These are phyloP conservation scores for Dolichoris vasculosae DNA, from an alignment of 1,140 invertebrate genomes.

Conservation along the genomic window DNA sequence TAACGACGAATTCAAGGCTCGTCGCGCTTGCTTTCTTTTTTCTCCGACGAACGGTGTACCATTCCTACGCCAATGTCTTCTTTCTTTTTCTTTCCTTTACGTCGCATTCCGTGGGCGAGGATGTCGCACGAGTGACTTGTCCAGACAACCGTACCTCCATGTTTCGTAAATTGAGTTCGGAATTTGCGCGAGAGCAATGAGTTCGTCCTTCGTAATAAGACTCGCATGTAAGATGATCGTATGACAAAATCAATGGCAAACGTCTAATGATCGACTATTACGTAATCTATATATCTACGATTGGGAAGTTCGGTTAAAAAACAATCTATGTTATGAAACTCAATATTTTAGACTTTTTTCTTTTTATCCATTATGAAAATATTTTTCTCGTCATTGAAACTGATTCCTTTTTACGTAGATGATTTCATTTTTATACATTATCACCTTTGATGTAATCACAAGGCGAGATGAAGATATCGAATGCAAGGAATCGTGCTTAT, in stretches of 20 bases:
- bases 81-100: neutral
- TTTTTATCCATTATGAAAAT: too few species aligned
- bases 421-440: too few species aligned
- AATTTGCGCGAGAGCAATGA: neutral
- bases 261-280: neutral
- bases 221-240: neutral
- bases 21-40: neutral
- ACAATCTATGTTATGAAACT: too few species aligned
- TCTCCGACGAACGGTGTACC: neutral
- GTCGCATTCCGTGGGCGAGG: neutral
- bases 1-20: conserved; percentile 18
- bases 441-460: neutral
- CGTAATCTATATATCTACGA: too few species aligned
- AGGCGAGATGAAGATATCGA: neutral
- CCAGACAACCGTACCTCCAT: neutral
- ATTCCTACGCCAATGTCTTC: neutral
- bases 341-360: too few species aligned
- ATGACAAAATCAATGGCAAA: neutral
- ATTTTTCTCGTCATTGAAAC: too few species aligned
- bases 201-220: neutral
- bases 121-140: neutral
- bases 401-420: too few species aligned
- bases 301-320: too few species aligned
- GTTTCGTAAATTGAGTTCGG: neutral
- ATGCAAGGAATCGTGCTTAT: neutral